Evolutionary conservation across 2,888 invertebrate genomes (phyloP), one percentile per base, ranked within the genome.

Genomic region (Eledona agricola): DNA sequence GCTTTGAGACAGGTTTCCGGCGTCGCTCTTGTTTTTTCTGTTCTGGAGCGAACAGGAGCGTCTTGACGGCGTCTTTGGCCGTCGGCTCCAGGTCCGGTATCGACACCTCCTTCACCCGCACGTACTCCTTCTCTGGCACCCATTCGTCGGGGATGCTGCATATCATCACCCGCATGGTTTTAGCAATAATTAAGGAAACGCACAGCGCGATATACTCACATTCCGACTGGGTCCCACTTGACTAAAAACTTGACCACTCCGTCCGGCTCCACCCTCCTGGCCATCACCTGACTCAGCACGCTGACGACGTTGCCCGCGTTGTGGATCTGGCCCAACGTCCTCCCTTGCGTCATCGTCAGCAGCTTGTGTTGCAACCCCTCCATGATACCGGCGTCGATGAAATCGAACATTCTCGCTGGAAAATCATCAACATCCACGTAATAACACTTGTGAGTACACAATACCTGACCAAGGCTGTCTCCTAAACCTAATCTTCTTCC

Each of bases 351-450:
- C 66, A 85, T 73, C 52, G 78, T 79, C 43, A 86, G 77, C 62
- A 96, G 78, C 55, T 90, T 87, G 78, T 93, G 88, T 74, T 91
- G 89, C 25, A 96, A 81, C 0, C 91, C 89, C 77, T 95, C 94
- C 96, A 96, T 95, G 59, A 90, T 89, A 38, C 95, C 90, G 59
- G 87, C 79, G 79, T 96, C 96, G 78, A 96, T 92, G 80, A 90
- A 95, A 78, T 96, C 96, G 74, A 93, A 93, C 82, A 91, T 89
- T 65, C 93, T 89, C 60, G 94, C 95, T 95, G 81, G 11, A 83
- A 81, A 58, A 50, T 10, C 7, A 2, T 10, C 19, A 1, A 9
- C 3, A 9, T 51, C 16, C n/a, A n/a, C n/a, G n/a, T n/a, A n/a
- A n/a, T n/a, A n/a, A n/a, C n/a, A n/a, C n/a, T n/a, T n/a, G n/a